Conservation (phyloP, 2,888 invertebrate species). For the Unio delphinus region DNA sequence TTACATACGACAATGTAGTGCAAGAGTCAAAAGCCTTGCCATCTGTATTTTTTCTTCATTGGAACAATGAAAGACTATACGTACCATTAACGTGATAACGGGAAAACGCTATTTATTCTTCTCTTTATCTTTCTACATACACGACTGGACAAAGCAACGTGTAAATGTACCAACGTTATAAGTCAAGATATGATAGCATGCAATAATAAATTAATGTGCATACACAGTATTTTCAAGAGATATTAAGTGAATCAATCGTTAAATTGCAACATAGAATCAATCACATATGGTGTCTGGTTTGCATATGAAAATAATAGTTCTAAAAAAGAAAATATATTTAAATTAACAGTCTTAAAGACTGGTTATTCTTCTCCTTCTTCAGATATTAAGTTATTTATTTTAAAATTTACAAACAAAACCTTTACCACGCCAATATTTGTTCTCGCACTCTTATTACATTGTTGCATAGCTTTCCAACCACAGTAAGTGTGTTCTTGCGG, state of each 20-base stretch:
- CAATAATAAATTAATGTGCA: background rate
- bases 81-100: constrained; percentile 28
- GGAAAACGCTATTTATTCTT: background rate
- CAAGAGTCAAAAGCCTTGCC: constrained; percentile 36
- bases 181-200: background rate
- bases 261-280: too few species aligned
- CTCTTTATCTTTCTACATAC: background rate
- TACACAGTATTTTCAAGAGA: background rate
- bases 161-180: background rate
- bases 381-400: too few species aligned
- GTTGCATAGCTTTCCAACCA: constrained; percentile 33
- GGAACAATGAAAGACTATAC: constrained; percentile 19
- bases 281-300: too few species aligned
- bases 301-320: too few species aligned
- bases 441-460: too few species aligned
- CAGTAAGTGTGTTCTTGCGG: constrained; percentile 28
- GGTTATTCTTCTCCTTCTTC: too few species aligned
- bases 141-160: background rate
- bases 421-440: too few species aligned
- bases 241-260: too few species aligned
- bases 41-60: constrained; percentile 31
- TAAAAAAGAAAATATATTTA: too few species aligned
- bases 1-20: constrained; percentile 15
- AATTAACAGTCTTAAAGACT: too few species aligned
- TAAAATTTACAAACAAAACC: too few species aligned